Conservation (phyloP, 2,888 invertebrate genomes). For the Slavum lentiscoides region DNA sequence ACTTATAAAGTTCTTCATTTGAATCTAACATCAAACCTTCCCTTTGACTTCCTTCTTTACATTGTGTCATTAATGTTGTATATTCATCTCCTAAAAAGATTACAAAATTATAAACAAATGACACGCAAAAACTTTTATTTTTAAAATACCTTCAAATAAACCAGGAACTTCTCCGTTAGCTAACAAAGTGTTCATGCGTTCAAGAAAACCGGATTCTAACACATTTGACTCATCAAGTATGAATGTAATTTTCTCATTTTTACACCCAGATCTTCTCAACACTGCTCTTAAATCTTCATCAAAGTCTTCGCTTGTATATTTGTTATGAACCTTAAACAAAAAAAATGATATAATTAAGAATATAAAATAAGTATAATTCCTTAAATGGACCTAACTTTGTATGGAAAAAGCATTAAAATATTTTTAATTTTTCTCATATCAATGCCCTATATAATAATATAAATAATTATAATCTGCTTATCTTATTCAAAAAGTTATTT, state of each 20-base stretch:
- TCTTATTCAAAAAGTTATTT: too few relatives aligned
- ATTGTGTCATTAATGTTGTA: conserved; percentile 98
- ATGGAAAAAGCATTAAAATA: too few relatives aligned
- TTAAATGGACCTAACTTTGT: too few relatives aligned
- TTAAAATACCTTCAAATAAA: conserved; percentile 72
- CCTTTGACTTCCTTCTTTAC: conserved; percentile 97
- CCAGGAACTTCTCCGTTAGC: conserved; percentile 99
- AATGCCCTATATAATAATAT: too few relatives aligned
- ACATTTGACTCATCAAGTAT: conserved; percentile 99
- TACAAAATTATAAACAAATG: conserved; percentile 16
- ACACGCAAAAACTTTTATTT: neutral
- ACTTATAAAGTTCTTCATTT: conserved; percentile 97
- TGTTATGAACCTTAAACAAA: conserved; percentile 85
- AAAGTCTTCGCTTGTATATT: conserved; percentile 97
- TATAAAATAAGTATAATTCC: too few relatives aligned
- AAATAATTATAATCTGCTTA: too few relatives aligned
- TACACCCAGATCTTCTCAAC: conserved; percentile 81
- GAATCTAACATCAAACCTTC: conserved; percentile 98
- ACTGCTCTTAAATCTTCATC: conserved; percentile 96
- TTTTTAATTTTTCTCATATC: too few relatives aligned
- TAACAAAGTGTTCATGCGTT: conserved; percentile 97
- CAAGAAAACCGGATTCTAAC: conserved; percentile 96
- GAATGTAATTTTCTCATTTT: conserved; percentile 98
- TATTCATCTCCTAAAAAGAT: conserved; percentile 83
- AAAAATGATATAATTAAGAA: neutral